These are phyloP conservation scores for Hydra vulgaris DNA, from an alignment of 30 jellyfish, hydroid and myxozoan species.

Conservation along the genomic window DNA sequence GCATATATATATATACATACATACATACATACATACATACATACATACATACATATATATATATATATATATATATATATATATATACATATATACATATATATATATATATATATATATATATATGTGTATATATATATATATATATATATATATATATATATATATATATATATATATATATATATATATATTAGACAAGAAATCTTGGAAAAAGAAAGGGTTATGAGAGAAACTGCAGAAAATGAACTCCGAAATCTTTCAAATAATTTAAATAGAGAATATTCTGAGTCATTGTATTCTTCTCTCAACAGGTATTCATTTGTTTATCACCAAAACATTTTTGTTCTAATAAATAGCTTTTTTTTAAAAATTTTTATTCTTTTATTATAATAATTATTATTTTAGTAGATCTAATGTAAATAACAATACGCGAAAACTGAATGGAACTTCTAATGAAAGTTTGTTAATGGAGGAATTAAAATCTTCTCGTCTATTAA, in stretches of 20 bases:
- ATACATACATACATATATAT: too few relatives aligned
- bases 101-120: too few relatives aligned
- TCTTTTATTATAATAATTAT: background rate
- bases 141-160: too few relatives aligned
- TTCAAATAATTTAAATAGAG: background rate
- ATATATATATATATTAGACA: background rate
- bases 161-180: too few relatives aligned
- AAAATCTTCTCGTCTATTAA: conserved; percentile 65
- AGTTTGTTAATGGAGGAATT: conserved; percentile 54
- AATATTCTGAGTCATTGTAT: background rate
- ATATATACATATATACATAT: too few relatives aligned
- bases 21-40: too few relatives aligned
- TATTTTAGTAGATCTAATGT: background rate
- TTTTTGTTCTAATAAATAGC: too few relatives aligned
- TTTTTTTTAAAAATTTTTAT: too few relatives aligned
- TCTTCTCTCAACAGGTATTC: background rate
- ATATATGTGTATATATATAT: too few relatives aligned
- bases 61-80: too few relatives aligned
- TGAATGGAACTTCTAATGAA: conserved; percentile 22
- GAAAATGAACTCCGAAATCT: conserved; percentile 16
- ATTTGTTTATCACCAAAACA: background rate
- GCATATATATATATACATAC: background rate
- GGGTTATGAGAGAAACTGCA: conserved; percentile 19
- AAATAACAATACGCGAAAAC: background rate
- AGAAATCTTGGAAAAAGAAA: conserved; percentile 9